Percentiles rank a stretch among this genome's conserved stretches.
Evolutionary conservation across 2,113 vertebrate genomes (phyloP).

Genomic region (Rhizomys pruinosus): DNA sequence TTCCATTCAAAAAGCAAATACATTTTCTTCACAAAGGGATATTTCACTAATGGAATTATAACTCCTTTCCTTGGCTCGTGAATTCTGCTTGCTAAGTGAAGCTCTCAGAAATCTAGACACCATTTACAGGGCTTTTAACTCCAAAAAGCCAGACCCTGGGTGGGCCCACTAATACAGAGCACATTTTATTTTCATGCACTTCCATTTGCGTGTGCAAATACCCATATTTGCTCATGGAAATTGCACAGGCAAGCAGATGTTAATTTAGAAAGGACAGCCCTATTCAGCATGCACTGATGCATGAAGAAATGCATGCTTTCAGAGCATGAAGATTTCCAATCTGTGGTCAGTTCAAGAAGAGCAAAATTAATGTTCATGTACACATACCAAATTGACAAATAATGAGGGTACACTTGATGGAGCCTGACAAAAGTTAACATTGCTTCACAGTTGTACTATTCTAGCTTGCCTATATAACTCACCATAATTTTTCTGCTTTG

Average conservation of each 20-base stretch:
- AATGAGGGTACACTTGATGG: conserved; percentile 18
- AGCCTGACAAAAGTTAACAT: conserved; percentile 42
- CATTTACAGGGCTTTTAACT: conserved; percentile 72
- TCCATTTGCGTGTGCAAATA: conserved; percentile 83
- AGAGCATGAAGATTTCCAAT: conserved; percentile 34
- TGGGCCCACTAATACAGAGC: conserved; percentile 64
- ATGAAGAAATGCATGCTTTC: conserved; percentile 64
- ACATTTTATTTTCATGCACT: conserved; percentile 77
- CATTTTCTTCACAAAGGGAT: background rate
- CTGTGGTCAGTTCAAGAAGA: conserved; percentile 40
- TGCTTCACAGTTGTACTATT: conserved; percentile 40
- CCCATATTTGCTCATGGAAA: conserved; percentile 83
- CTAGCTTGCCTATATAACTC: conserved; percentile 33
- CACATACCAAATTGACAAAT: conserved; percentile 34
- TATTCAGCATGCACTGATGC: conserved; percentile 61
- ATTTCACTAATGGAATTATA: conserved; percentile 67
- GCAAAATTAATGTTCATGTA: conserved; percentile 59
- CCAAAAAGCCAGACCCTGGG: conserved; percentile 64
- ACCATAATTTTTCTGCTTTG: conserved; percentile 16
- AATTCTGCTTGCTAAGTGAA: conserved; percentile 64
- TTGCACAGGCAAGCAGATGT: conserved; percentile 78
- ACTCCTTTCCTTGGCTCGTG: conserved; percentile 28
- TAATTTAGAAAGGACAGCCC: conserved; percentile 74
- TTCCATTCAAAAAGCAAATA: background rate
- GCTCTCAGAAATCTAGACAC: conserved; percentile 50